Evolutionary conservation across 1,140 invertebrate genomes (phyloP), one percentile per base, ranked within the genome.

Genomic region (Aphaenogaster ashmeadi): DNA sequence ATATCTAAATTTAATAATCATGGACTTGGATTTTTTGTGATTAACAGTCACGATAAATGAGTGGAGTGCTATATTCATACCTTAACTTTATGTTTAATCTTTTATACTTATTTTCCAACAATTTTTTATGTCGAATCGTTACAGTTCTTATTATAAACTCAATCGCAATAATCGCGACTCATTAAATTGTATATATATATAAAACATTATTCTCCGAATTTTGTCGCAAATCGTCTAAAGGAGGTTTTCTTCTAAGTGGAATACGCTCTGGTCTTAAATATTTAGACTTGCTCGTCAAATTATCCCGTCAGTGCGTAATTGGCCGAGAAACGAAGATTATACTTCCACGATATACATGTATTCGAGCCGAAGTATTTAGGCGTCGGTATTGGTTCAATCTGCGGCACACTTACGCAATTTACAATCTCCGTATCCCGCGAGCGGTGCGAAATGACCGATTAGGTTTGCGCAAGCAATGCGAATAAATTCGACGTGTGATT

Each of bases 401-500:
- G 47, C 44, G 9, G 13, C 47, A 71, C 50, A 67, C 64, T 81
- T 81, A 21, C 47, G 64, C 21, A 81, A 71, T 71, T 54, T 81
- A 56, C 64, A 56, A 69, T 54, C 47, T 80, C 47, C 47, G 15
- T 81, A 81, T 81, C 47, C 50, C 66, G 81, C 67, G 41, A 67
- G 50, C 52, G 36, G 50, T 58, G 67, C 33, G 27, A 88, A 89
- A 60, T 21, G 60, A 67, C 27, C 18, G 58, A 80, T 80, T 60
- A 74, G 62, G 15, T 41, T 87, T 90, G 69, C 75, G 52, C 60
- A 88, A 88, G n/a, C 4, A 5, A 27, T 27, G 56, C 13, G 50
- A 66, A 80, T 84, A 85, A 90, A 88, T 91, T 88, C 44, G 71
- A 86, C 50, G 54, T 60, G 79, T 88, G 67, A 91, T 91, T 88